These are phyloP conservation scores for Pollenia labialis DNA, from an alignment of 2,888 invertebrate species.

Conservation along the genomic window DNA sequence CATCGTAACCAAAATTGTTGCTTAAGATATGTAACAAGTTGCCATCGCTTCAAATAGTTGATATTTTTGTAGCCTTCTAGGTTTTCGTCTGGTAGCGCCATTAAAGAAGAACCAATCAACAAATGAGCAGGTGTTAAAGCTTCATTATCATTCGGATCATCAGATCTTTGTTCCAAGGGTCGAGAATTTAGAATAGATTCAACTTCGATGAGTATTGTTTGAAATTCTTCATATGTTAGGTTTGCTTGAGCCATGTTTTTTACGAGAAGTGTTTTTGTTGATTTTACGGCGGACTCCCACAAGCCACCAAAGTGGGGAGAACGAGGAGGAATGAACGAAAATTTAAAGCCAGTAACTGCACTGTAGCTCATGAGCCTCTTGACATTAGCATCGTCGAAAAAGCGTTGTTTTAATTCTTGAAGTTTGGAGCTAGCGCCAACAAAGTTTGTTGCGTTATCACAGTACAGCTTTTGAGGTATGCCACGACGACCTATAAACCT, in stretches of 20 bases:
- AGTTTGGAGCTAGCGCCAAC: slow-evolving; percentile 39
- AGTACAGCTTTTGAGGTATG: slow-evolving; percentile 27
- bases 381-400: not conserved
- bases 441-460: slow-evolving; percentile 57
- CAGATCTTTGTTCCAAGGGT: slow-evolving; percentile 41
- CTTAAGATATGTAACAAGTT: slow-evolving; percentile 65
- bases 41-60: slow-evolving; percentile 56
- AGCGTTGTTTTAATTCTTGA: slow-evolving; percentile 12
- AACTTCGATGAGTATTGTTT: slow-evolving; percentile 71
- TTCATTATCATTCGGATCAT: slow-evolving; percentile 36
- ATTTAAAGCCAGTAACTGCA: slow-evolving; percentile 51
- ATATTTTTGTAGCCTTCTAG: slow-evolving; percentile 39
- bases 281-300: not conserved
- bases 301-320: slow-evolving; percentile 17
- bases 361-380: slow-evolving; percentile 18
- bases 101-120: slow-evolving; percentile 43
- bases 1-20: slow-evolving; percentile 69
- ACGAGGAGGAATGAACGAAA: slow-evolving; percentile 19
- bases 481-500: slow-evolving; percentile 63
- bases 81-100: slow-evolving; percentile 39
- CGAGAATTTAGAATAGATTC: slow-evolving; percentile 75
- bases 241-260: slow-evolving; percentile 23
- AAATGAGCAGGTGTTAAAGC: slow-evolving; percentile 24
- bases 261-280: slow-evolving; percentile 64
- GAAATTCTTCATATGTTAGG: slow-evolving; percentile 53